Conservation (phyloP, 2,113 vertebrate species). For the Lipotes vexillifer region DNA sequence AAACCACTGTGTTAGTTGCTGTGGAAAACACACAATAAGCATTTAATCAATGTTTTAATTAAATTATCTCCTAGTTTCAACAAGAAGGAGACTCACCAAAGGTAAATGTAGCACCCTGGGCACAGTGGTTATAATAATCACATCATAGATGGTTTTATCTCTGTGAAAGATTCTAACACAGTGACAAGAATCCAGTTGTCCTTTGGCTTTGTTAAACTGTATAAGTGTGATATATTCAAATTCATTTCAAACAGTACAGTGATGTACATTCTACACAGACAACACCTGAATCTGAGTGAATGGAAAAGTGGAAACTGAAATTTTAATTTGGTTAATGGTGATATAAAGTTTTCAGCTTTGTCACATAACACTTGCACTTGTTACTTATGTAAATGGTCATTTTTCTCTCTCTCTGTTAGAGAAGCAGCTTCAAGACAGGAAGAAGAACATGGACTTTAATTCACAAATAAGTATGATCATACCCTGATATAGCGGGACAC, state of each 20-base stretch:
- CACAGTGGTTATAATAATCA: neutral
- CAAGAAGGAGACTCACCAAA: neutral
- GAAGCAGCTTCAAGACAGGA: neutral
- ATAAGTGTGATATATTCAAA: neutral
- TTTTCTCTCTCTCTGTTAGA: neutral
- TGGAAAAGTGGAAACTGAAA: neutral
- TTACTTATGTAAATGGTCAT: neutral
- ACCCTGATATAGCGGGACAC: neutral
- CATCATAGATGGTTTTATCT: neutral
- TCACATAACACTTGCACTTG: neutral
- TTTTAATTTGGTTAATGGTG: neutral
- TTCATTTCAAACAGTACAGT: neutral
- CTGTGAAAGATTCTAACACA: neutral
- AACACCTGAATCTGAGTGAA: neutral
- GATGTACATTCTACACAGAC: neutral
- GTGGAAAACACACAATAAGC: neutral
- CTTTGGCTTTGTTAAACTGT: neutral
- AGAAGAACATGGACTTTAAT: neutral
- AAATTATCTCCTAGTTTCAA: neutral
- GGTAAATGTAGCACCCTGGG: neutral
- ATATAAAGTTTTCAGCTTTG: neutral
- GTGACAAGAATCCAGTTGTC: neutral
- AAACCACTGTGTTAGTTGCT: neutral
- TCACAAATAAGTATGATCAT: neutral
- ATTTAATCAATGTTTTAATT: neutral